Percentiles rank a stretch among this genome's conserved stretches.
These are phyloP conservation scores for Yponomeuta malinellus DNA, from an alignment of 2,888 invertebrate genomes.

Conservation along the genomic window DNA sequence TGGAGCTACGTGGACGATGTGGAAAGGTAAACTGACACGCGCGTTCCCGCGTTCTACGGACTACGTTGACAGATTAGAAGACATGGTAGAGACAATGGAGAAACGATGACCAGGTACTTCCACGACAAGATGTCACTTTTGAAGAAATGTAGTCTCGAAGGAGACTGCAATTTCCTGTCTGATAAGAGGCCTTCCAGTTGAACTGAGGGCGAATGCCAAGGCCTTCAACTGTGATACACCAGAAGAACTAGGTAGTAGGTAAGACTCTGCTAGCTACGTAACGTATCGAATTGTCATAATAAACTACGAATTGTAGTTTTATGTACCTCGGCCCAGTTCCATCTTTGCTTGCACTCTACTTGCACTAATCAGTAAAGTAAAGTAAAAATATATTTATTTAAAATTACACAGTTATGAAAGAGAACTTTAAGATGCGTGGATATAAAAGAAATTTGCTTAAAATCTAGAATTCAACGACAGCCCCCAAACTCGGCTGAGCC, in stretches of 20 bases:
- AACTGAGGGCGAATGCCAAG: conserved; percentile 26
- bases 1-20: conserved; percentile 28
- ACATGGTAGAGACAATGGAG: conserved; percentile 27
- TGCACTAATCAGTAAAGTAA: too few species aligned
- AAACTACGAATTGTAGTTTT: too few species aligned
- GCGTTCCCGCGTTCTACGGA: conserved; percentile 24
- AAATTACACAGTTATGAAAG: too few species aligned
- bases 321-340: too few species aligned
- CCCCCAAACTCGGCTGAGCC: too few species aligned
- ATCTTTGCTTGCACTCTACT: too few species aligned
- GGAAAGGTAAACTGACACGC: conserved; percentile 25
- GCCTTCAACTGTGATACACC: conserved; percentile 26
- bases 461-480: too few species aligned
- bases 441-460: too few species aligned
- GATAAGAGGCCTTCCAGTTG: conserved; percentile 23
- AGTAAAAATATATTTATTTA: too few species aligned
- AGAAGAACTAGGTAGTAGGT: conserved; percentile 25
- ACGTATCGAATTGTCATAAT: too few species aligned
- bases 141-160: conserved; percentile 25
- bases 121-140: conserved; percentile 28
- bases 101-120: conserved; percentile 34
- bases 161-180: conserved; percentile 25
- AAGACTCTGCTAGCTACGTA: too few species aligned
- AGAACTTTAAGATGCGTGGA: too few species aligned
- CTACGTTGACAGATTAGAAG: conserved; percentile 29